Conservation (phyloP, 2,113 vertebrate genomes). For the Origma solitaria region DNA sequence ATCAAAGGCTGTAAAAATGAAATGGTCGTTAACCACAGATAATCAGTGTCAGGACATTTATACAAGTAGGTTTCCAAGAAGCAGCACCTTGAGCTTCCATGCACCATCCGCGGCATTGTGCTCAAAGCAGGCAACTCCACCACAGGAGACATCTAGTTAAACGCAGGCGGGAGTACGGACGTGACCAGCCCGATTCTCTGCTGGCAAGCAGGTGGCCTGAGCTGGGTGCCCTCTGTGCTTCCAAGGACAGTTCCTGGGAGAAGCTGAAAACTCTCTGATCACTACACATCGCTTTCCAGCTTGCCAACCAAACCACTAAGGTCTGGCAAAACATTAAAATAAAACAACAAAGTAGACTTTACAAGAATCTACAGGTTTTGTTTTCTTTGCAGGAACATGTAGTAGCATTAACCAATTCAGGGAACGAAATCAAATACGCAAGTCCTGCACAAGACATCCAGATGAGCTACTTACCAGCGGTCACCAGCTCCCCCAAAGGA, state of each 20-base stretch:
- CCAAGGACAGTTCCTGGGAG: constrained; percentile 12
- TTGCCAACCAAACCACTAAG: background rate
- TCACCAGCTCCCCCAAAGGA: background rate
- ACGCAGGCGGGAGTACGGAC: background rate
- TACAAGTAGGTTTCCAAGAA: background rate
- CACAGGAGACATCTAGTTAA: background rate
- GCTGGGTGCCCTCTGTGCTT: background rate
- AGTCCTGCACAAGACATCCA: background rate
- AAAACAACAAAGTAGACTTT: background rate
- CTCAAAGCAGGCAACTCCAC: constrained; percentile 15
- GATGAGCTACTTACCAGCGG: background rate
- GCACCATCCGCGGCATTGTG: background rate
- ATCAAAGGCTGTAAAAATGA: constrained; percentile 58
- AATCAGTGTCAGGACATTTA: background rate
- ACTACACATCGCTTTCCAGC: background rate
- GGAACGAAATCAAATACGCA: background rate
- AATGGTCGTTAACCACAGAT: constrained; percentile 42
- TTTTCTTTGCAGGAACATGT: background rate
- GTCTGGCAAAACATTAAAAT: background rate
- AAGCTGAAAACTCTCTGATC: background rate
- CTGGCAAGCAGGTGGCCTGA: background rate
- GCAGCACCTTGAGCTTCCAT: constrained; percentile 53
- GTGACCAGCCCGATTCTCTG: background rate
- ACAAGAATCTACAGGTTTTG: background rate
- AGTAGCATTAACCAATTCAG: background rate